A percentile compares a stretch with the other conserved stretches of the same genome.
Conservation (phyloP, 2,797 vertebrate genomes). For the Muscicapa striata region DNA sequence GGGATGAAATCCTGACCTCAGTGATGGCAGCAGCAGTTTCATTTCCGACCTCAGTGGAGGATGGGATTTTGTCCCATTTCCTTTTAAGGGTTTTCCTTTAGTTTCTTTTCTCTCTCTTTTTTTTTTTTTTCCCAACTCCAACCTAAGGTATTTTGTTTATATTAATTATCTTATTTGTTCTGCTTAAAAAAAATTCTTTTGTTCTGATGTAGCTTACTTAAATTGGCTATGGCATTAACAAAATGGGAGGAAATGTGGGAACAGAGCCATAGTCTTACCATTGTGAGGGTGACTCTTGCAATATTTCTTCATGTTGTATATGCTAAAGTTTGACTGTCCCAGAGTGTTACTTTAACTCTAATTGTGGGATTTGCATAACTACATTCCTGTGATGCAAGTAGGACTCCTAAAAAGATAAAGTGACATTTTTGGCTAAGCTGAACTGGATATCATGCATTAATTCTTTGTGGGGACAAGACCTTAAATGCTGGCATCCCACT, state of each 20-base stretch:
- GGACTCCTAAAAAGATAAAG: not conserved
- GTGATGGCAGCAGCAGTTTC: not conserved
- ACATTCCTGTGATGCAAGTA: not conserved
- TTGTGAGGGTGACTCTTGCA: not conserved
- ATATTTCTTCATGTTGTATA: not conserved
- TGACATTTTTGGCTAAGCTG: not conserved
- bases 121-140: not conserved
- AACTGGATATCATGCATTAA: not conserved
- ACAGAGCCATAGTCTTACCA: not conserved
- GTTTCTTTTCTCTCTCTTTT: not conserved
- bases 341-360: not conserved
- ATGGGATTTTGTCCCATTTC: not conserved
- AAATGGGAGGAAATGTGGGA: not conserved
- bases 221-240: not conserved
- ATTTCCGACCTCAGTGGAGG: not conserved
- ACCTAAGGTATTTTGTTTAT: not conserved
- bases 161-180: not conserved
- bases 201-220: not conserved
- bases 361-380: not conserved
- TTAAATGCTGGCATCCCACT: accelerated
- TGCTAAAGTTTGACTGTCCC: not conserved
- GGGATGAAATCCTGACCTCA: not conserved
- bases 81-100: not conserved
- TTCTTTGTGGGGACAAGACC: not conserved
- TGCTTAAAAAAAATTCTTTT: not conserved